Evolutionary conservation across 1,140 invertebrate species (phyloP), one percentile per base, ranked within the genome.

Genomic region (Andricus grossulariae): DNA sequence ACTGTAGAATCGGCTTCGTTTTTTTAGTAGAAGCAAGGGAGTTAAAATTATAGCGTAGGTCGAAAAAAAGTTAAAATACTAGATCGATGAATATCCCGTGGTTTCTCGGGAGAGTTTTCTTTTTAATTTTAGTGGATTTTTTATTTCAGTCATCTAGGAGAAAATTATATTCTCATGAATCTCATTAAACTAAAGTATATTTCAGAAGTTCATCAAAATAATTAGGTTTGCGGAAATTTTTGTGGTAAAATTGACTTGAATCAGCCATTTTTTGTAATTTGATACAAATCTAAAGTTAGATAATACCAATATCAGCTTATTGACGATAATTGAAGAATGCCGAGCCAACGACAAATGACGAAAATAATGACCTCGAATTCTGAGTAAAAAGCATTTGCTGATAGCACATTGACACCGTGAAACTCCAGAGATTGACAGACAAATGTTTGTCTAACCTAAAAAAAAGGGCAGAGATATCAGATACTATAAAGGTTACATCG

Each of bases 321-420:
- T 52, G 13, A 52, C 16, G 18, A 18, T n/a, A 18, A 54, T 18
- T 54, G 19, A 10, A 12, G 8, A 10, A 57, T 21, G 39, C 39
- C 10, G 39, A 45, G 10, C 39, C 39, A 7, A 45, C 39, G 39
- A 10, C 19, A 57, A 57, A 15, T 57, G 21, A 19, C 52, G n/a
- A 19, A 55, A 55, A 55, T 18, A 19, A 45, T 45, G 39, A 45
- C 39, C 39, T 45, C 39, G 18, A 55, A 55, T 55, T 55, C 10
- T 18, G 8, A 55, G 19, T 8, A 55, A 5, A 55, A 55, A 55
- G 18, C 8, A 57, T 21, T 57, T 25, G 55, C 55, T 57, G 55
- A 57, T 57, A 57, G 55, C 19, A 57, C 55, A 57, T 21, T 57
- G 55, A 57, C 55, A 57, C 19, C n/a, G 55, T 25, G 19, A 57